These are phyloP conservation scores for Dipodomys merriami DNA, from an alignment of 2,113 vertebrate genomes.

Conservation along the genomic window DNA sequence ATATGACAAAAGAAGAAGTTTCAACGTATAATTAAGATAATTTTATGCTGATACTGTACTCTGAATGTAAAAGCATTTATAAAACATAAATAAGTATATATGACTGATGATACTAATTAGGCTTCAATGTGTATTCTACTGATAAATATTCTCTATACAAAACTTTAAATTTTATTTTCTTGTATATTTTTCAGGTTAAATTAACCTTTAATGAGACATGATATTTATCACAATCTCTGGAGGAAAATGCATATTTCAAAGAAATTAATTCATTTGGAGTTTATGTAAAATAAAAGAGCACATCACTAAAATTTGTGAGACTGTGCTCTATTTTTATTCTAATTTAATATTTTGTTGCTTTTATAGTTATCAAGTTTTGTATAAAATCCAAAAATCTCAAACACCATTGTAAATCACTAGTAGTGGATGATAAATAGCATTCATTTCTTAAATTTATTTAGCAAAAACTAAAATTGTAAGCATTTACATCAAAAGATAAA, in stretches of 20 bases:
- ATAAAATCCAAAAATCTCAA: neutral
- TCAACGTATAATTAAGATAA: neutral
- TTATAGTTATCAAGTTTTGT: neutral
- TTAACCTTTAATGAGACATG: constrained; percentile 11
- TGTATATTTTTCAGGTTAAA: neutral
- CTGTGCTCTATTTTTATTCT: neutral
- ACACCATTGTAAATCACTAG: neutral
- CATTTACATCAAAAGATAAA: neutral
- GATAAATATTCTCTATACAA: neutral
- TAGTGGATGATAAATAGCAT: neutral
- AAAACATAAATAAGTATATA: neutral
- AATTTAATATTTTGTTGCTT: neutral
- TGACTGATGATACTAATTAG: neutral
- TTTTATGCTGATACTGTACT: neutral
- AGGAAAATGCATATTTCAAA: neutral
- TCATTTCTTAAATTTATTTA: neutral
- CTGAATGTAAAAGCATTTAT: neutral
- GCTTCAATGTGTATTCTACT: neutral
- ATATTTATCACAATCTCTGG: neutral
- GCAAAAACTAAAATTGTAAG: neutral
- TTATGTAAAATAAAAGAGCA: constrained; percentile 31
- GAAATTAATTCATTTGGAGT: constrained; percentile 18
- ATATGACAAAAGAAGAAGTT: neutral
- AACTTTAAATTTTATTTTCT: neutral
- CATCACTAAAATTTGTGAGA: neutral